Evolutionary conservation across 2,888 invertebrate species (phyloP).

Genomic region (Tetragonisca angustula): DNA sequence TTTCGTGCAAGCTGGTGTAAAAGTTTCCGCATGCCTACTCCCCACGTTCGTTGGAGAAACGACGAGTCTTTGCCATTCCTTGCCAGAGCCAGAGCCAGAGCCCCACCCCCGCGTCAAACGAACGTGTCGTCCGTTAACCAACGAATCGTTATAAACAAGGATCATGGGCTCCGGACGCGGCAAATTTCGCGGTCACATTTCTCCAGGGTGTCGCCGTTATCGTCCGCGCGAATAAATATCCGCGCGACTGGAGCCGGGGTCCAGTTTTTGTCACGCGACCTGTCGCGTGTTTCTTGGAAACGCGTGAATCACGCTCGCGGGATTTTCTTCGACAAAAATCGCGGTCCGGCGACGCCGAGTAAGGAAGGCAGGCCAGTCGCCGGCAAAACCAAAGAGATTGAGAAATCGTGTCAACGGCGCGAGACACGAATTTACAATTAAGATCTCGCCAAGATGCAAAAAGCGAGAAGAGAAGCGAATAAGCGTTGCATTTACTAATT

Average conservation of each 20-base stretch:
- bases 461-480: too few species aligned
- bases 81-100: not conserved
- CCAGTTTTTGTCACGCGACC: not conserved
- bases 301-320: not conserved
- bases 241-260: not conserved
- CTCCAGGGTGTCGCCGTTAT: not conserved
- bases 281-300: not conserved
- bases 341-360: not conserved
- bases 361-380: too few species aligned
- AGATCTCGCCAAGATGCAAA: not conserved
- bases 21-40: slow-evolving; percentile 62
- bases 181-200: slow-evolving; percentile 30
- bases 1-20: slow-evolving; percentile 43
- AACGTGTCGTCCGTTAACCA: not conserved
- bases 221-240: slow-evolving; percentile 6
- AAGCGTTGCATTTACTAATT: too few species aligned
- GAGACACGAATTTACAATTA: not conserved
- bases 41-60: slow-evolving; percentile 55
- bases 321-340: not conserved
- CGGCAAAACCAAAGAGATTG: not conserved
- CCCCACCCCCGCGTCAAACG: not conserved
- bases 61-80: slow-evolving; percentile 7
- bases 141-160: slow-evolving; percentile 63
- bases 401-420: not conserved
- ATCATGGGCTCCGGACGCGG: slow-evolving; percentile 45